Base-by-base conservation (phyloP, 1,140 invertebrate species). In the Eriosoma lanigerum region DNA sequence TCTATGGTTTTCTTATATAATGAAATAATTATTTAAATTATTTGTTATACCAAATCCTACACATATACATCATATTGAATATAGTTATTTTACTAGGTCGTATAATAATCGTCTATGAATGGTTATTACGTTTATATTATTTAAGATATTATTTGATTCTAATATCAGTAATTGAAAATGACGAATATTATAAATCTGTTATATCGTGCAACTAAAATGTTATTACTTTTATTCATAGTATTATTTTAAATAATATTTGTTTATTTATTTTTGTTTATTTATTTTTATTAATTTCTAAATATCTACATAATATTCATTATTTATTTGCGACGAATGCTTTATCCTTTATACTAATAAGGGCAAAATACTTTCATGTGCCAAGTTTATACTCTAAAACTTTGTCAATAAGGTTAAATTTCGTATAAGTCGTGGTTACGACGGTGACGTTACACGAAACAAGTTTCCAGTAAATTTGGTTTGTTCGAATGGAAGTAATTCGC, bases 401-500 rank as follows among this genome's bases (percentile, higher is more conserved):
- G 12, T 72, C 68, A 72, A 72, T 72, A 72, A 52, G 46, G 68
- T 72, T 50, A 29, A 52, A 72, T 72, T 72, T 50, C 17, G 48
- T 72, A 72, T 52, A 72, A 9, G 68, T 29, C 26, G 26, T 50
- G 68, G 46, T 72, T 72, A 50, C 48, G 46, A 32, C 52, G 26
- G 68, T 52, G 68, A 72, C 10, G 48, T 72, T 52, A 72, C 48
- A 72, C n/a, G 15, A 29, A 72, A 72, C 29, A 72, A 72, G 68
- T 72, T 72, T 32, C 15, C 46, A 72, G 68, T 52, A 52, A 52
- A 72, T 72, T 72, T 72, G 46, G 48, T 52, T 72, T 72, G 48
- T 72, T 72, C 48, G n/a, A 29, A 72, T 72, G 68, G 68, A 72
- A 72, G 24, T 72, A 50, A 72, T 72, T 72, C 68, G 19, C 48